A percentile compares a stretch with the other conserved stretches of the same genome.
These are phyloP conservation scores for Bungarus multicinctus DNA, from an alignment of 2,113 vertebrate genomes.

Conservation along the genomic window DNA sequence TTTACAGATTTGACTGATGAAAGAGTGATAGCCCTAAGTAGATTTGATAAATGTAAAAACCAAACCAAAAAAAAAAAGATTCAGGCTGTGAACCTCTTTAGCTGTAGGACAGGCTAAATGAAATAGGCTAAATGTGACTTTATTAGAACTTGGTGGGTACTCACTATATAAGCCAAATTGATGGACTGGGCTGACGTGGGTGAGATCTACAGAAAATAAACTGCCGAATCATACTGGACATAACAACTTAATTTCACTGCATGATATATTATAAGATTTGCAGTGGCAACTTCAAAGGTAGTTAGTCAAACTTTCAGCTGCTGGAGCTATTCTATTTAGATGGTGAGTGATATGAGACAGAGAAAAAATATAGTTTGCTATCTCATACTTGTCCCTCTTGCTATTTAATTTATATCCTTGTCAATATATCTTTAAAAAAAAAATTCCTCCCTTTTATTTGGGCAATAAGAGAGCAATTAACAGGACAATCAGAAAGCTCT, in stretches of 20 bases:
- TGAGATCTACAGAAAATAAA: conserved; percentile 52
- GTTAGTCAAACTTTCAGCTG: conserved; percentile 41
- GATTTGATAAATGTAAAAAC: conserved; percentile 1
- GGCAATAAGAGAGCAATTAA: conserved; percentile 49
- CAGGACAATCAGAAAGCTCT: conserved; percentile 2
- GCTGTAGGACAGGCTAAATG: neutral
- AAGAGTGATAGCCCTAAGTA: neutral
- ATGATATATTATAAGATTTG: conserved; percentile 47
- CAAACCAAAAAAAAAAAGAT: neutral
- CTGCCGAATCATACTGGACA: conserved; percentile 43
- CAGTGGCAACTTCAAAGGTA: conserved; percentile 40
- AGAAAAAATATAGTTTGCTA: conserved; percentile 48
- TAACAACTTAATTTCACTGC: conserved; percentile 45
- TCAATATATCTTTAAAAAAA: conserved; percentile 35
- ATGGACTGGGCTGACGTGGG: conserved; percentile 21
- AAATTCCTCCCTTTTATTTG: conserved; percentile 45
- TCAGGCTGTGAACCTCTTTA: neutral
- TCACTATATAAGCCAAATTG: conserved; percentile 31
- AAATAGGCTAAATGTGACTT: conserved; percentile 43
- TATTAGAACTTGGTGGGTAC: conserved; percentile 21
- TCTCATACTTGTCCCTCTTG: conserved; percentile 42
- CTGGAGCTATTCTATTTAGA: conserved; percentile 53
- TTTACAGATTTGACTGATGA: neutral
- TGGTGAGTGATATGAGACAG: conserved; percentile 39
- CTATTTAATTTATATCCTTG: conserved; percentile 56